Conservation (phyloP, 2,113 vertebrate genomes). For the Hydrolagus affinis region DNA sequence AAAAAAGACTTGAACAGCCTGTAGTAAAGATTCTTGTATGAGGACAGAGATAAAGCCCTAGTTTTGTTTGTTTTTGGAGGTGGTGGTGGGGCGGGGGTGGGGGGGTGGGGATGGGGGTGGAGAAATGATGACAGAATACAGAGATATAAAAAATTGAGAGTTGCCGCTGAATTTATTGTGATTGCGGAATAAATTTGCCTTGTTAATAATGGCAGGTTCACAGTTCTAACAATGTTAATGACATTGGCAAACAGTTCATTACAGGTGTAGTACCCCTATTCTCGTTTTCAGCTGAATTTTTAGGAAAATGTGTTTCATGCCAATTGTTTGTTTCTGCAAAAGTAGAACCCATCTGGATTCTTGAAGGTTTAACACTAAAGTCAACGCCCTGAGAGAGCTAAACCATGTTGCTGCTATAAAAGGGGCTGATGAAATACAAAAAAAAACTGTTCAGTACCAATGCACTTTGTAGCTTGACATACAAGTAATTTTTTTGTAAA, state of each 20-base stretch:
- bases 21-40: neutral
- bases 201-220: neutral
- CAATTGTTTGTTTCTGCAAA: neutral
- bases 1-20: neutral
- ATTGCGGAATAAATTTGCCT: neutral
- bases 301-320: neutral
- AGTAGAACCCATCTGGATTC: neutral
- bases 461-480: neutral
- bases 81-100: too few relatives aligned
- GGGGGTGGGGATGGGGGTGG: too few relatives aligned
- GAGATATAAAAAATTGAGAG: neutral
- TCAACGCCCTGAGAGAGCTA: neutral
- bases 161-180: neutral
- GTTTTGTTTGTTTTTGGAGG: neutral
- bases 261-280: neutral
- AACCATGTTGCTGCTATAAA: neutral
- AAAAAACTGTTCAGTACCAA: neutral
- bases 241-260: neutral
- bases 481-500: neutral
- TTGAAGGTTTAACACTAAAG: neutral
- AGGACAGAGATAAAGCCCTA: neutral
- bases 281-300: neutral
- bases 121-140: neutral
- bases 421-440: too few relatives aligned
- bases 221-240: neutral